Percentiles rank a stretch among this genome's conserved stretches.
Evolutionary conservation across 2,113 vertebrate species (phyloP).

Genomic region (Poeciliopsis occidentalis): DNA sequence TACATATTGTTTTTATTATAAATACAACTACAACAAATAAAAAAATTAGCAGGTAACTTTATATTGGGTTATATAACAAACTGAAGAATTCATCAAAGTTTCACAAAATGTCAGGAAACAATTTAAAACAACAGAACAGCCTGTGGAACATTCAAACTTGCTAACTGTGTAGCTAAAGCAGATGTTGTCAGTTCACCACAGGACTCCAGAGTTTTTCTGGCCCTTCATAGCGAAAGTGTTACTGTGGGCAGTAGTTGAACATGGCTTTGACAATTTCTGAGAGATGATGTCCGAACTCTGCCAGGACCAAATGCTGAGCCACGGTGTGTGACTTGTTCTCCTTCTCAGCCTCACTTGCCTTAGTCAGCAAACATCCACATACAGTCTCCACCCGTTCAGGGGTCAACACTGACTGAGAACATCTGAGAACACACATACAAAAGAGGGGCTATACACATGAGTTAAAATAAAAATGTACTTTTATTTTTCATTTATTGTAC

Average conservation of each 20-base stretch:
- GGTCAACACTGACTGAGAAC: slow-evolving; percentile 68
- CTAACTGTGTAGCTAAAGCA: too few species aligned
- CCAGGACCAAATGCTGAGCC: slow-evolving; percentile 81
- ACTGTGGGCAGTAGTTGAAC: slow-evolving; percentile 32
- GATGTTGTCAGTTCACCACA: neutral
- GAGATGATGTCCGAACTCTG: slow-evolving; percentile 85
- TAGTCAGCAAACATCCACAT: slow-evolving; percentile 80
- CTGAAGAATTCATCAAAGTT: too few species aligned
- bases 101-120: too few species aligned
- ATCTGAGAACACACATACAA: slow-evolving; percentile 30
- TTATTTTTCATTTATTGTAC: too few species aligned
- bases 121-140: too few species aligned
- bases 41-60: too few species aligned
- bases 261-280: slow-evolving; percentile 75
- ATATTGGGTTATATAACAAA: too few species aligned
- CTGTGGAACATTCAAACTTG: too few species aligned
- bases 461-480: too few species aligned
- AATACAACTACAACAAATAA: too few species aligned
- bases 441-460: too few species aligned
- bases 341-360: slow-evolving; percentile 82
- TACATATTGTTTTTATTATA: too few species aligned
- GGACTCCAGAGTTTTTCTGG: neutral
- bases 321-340: slow-evolving; percentile 50
- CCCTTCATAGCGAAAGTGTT: neutral
- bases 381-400: slow-evolving; percentile 79